Percentiles rank a stretch among this genome's conserved stretches.
Evolutionary conservation across 2,113 vertebrate species (phyloP).

Genomic region (Protobothrops mucrosquamatus): DNA sequence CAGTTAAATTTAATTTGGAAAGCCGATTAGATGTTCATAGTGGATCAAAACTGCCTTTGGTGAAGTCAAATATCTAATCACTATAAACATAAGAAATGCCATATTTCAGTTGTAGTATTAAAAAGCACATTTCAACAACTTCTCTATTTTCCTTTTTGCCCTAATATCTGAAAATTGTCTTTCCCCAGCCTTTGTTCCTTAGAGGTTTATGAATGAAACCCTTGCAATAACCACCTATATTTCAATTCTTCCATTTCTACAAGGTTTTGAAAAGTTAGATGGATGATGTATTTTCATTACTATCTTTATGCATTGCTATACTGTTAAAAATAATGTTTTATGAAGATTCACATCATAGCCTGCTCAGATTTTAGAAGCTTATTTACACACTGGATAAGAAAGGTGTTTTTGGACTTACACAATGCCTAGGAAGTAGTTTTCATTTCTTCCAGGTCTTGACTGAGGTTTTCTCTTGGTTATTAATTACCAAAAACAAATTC

Average conservation of each 20-base stretch:
- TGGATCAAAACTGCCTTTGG: neutral
- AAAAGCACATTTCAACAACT: neutral
- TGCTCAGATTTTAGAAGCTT: neutral
- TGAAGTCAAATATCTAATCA: neutral
- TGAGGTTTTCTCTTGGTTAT: neutral
- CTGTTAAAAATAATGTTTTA: neutral
- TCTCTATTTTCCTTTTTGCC: neutral
- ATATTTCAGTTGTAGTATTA: neutral
- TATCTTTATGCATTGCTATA: neutral
- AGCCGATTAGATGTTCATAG: neutral
- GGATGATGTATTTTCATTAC: neutral
- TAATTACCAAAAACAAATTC: neutral
- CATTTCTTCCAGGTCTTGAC: neutral
- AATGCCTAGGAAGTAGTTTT: neutral
- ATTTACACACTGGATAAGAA: neutral
- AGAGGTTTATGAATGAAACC: neutral
- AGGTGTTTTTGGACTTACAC: neutral
- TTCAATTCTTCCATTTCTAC: neutral
- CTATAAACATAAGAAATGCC: neutral
- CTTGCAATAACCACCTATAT: neutral
- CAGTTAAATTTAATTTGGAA: neutral
- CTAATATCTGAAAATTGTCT: neutral
- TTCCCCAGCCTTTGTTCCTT: neutral
- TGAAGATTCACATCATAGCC: neutral
- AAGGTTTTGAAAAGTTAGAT: neutral